A percentile compares a stretch with the other conserved stretches of the same genome.
These are phyloP conservation scores for Tragelaphus strepsiceros DNA, from an alignment of 2,113 vertebrate species.

Conservation along the genomic window DNA sequence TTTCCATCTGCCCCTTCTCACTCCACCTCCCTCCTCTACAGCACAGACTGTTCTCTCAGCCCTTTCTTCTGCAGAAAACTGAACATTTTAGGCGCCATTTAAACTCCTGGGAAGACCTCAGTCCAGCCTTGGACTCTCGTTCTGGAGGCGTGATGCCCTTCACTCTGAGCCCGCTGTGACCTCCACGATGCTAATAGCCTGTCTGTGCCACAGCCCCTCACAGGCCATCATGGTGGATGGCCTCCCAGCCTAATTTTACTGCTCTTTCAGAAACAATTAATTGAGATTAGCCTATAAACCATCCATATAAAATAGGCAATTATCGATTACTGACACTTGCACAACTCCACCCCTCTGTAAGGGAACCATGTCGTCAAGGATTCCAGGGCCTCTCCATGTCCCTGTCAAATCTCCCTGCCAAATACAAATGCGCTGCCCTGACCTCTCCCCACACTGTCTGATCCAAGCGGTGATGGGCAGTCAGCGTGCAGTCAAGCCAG, in stretches of 20 bases:
- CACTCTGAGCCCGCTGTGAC: background rate
- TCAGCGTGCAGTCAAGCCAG: background rate
- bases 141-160: background rate
- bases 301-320: conserved; percentile 57
- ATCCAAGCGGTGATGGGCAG: background rate
- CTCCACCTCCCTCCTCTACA: background rate
- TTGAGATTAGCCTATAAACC: conserved; percentile 65
- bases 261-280: conserved; percentile 62
- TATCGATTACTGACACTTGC: conserved; percentile 58
- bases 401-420: background rate
- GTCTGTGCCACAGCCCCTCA: background rate
- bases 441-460: background rate
- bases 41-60: background rate
- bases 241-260: conserved; percentile 48
- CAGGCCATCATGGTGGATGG: background rate
- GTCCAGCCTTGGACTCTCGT: background rate
- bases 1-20: background rate
- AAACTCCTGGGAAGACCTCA: background rate
- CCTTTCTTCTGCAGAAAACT: background rate
- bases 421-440: background rate
- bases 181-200: conserved; percentile 14
- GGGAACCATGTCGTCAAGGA: background rate
- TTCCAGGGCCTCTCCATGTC: background rate
- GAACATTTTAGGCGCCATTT: background rate
- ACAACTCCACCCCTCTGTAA: conserved; percentile 10